These are phyloP conservation scores for Chelonoidis abingdonii DNA, from an alignment of 2,113 vertebrate genomes.

Conservation along the genomic window DNA sequence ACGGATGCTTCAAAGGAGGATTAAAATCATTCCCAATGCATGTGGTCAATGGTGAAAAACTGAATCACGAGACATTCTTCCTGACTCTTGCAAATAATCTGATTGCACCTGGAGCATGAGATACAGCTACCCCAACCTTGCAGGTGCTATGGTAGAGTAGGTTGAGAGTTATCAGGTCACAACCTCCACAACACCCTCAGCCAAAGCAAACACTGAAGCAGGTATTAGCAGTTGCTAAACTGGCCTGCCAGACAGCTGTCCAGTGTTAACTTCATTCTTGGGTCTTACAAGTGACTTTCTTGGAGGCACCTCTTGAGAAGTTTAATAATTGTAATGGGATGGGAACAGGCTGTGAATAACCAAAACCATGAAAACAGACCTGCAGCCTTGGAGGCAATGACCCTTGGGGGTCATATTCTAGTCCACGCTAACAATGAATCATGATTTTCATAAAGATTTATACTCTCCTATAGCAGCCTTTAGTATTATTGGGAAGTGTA, in stretches of 20 bases:
- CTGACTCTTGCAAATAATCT: background rate
- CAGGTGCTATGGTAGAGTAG: background rate
- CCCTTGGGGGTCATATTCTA: background rate
- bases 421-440: too few relatives aligned
- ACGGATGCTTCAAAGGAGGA: background rate
- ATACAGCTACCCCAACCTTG: background rate
- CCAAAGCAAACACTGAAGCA: background rate
- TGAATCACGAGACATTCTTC: background rate
- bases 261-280: fast-evolving
- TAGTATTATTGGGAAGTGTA: background rate
- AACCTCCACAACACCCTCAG: background rate
- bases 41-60: background rate
- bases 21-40: background rate
- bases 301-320: background rate
- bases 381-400: background rate
- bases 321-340: background rate
- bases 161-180: background rate
- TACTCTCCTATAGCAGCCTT: background rate
- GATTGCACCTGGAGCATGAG: background rate
- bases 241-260: background rate
- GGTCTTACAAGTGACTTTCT: background rate
- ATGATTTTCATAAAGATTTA: background rate
- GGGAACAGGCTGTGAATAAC: too few relatives aligned
- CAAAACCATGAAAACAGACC: too few relatives aligned
- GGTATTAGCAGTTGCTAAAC: background rate